Conservation (phyloP, 2,888 invertebrate species). For the Syritta pipiens region DNA sequence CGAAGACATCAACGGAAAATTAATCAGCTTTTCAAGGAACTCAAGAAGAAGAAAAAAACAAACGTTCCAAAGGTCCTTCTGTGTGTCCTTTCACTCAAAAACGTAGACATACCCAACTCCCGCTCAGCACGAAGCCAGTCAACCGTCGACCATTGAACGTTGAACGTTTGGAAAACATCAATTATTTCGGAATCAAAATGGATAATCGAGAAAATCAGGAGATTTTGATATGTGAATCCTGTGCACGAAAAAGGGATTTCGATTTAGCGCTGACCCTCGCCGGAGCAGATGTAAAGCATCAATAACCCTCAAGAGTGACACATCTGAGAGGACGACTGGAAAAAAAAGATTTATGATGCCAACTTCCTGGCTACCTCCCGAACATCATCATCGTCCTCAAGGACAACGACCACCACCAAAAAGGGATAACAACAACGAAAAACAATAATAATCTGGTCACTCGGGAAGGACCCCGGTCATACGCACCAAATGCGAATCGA, state of each 20-base stretch:
- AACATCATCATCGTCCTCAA: slow-evolving; percentile 53
- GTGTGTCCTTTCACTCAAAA: background rate
- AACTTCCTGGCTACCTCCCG: slow-evolving; percentile 34
- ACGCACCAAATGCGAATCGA: slow-evolving; percentile 59
- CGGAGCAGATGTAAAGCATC: slow-evolving; percentile 64
- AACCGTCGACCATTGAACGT: background rate
- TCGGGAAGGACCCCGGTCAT: slow-evolving; percentile 50
- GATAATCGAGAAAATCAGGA: slow-evolving; percentile 64
- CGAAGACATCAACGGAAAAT: slow-evolving; percentile 27
- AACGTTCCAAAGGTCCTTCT: slow-evolving; percentile 18
- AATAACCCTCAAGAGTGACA: slow-evolving; percentile 68
- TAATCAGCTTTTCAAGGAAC: slow-evolving; percentile 66
- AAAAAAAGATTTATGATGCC: slow-evolving; percentile 64
- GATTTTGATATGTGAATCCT: slow-evolving; percentile 65
- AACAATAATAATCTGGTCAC: slow-evolving; percentile 43
- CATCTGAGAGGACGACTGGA: slow-evolving; percentile 40
- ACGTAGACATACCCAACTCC: background rate
- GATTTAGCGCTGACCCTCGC: slow-evolving; percentile 54
- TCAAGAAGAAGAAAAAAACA: slow-evolving; percentile 25
- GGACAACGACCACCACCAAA: slow-evolving; percentile 34
- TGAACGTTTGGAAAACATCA: slow-evolving; percentile 54
- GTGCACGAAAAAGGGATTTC: slow-evolving; percentile 51
- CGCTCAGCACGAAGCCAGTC: background rate
- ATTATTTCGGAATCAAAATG: slow-evolving; percentile 67
- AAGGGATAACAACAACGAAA: slow-evolving; percentile 56